phyloP scores from a whole-genome alignment of 2,797 vertebrate genomes.

The Sparus aurata region DNA sequence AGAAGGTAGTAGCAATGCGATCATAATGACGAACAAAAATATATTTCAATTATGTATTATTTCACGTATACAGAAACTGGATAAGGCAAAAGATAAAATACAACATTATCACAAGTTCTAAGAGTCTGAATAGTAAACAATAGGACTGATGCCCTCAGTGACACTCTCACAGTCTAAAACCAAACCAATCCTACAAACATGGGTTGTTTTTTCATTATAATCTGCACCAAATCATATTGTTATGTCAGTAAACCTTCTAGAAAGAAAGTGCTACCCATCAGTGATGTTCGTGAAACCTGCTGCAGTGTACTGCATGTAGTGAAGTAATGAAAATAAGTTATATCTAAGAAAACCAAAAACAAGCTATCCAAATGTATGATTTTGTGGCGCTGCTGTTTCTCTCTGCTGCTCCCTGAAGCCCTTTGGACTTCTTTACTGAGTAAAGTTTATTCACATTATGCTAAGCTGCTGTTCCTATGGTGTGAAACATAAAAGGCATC shows the following conservation, averaged over 20 bases:
- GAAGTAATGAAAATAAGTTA: background rate
- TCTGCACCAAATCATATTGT: background rate
- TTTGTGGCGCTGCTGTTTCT: background rate
- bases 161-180: no score
- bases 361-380: slow-evolving; percentile 4
- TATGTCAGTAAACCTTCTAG: background rate
- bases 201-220: background rate
- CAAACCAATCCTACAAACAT: no score
- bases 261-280: background rate
- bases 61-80: no score
- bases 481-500: slow-evolving; percentile 27
- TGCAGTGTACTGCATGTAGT: background rate
- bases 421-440: slow-evolving; percentile 26
- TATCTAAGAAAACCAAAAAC: background rate
- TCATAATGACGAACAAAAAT: no score
- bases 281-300: background rate
- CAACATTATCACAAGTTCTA: no score
- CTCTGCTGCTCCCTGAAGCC: slow-evolving; percentile 1
- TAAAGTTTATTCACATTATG: slow-evolving; percentile 45
- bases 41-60: no score
- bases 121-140: no score
- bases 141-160: no score
- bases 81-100: no score
- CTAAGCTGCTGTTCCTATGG: slow-evolving; percentile 20
- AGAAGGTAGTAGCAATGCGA: no score